A percentile compares a stretch with the other conserved stretches of the same genome.
Conservation (phyloP, 1,140 invertebrate species). For the Mya arenaria region DNA sequence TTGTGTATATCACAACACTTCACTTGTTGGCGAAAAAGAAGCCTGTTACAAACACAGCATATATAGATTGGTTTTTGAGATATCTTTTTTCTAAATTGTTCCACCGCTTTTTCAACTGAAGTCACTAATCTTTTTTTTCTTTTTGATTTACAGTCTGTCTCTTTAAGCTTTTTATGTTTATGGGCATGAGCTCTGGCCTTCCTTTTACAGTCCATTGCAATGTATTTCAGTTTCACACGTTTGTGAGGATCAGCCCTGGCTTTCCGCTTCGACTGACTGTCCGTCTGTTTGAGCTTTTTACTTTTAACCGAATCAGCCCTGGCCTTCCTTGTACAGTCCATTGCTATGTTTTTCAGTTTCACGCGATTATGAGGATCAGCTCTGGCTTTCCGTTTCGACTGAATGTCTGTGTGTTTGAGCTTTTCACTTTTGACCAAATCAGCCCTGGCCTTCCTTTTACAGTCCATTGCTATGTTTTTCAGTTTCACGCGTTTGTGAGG, state of each 20-base stretch:
- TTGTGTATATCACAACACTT: conserved; percentile 1
- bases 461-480: too few species aligned
- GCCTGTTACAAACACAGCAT: neutral
- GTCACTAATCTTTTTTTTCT: conserved; percentile 1
- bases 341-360: too few species aligned
- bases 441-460: too few species aligned
- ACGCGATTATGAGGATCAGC: too few species aligned
- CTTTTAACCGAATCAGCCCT: too few species aligned
- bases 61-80: neutral
- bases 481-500: too few species aligned
- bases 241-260: too few species aligned
- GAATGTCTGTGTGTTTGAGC: too few species aligned
- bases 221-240: too few species aligned
- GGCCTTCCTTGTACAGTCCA: too few species aligned
- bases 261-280: neutral
- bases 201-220: neutral
- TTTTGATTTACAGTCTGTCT: neutral
- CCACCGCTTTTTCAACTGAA: neutral
- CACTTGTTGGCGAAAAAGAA: conserved; percentile 9
- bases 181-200: neutral
- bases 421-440: too few species aligned
- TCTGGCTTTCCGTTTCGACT: too few species aligned
- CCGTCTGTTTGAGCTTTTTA: neutral
- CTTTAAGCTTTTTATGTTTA: neutral
- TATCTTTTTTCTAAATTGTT: neutral